Base-by-base conservation (phyloP, 2,888 invertebrate species). In the Tetanocera ferruginea region DNA sequence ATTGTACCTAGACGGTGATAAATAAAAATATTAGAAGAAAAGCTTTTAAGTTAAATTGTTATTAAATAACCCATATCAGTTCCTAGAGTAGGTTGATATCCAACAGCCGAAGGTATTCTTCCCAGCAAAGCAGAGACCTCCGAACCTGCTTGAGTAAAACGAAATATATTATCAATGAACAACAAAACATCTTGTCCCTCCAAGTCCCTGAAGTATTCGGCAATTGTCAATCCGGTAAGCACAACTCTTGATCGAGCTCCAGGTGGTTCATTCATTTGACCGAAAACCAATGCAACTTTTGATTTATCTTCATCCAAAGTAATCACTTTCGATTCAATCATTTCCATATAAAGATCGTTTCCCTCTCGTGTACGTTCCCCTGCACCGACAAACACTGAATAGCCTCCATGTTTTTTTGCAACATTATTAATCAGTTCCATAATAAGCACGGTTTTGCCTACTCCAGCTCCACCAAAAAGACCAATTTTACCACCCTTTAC, bases 341-440 rank as follows among this genome's bases (percentile, higher is more conserved):
- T 98, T 91, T 98, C 98, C 90, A 96, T 95, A 90, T 98, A 98
- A 84, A 98, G 92, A 91, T 98, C 98, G 89, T 98, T 98, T 77
- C 97, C 98, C 90, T 98, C 98, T 86, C 98, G 96, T 17, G 98
- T 98, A 84, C 98, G 93, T 90, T 98, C 98, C 23, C 98, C 98
- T 23, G 98, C 98, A 80, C 98, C 98, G 79, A 97, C 97, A 88
- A 98, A 98, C 82, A 98, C 98, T 0, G 98, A 98, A 91, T 97
- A 98, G 91, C 98, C 98, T 91, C 97, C 97, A 89, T 98, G 98
- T 83, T 97, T 96, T 89, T 97, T 97, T 85, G 98, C 98, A 72
- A 98, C 95, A 88, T 98, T 98, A 92, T 98, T 98, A 87, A 98
- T 98, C 85, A 98, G 92, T 90, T 98, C 98, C 97, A 98, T 98